Percentiles rank a stretch among this genome's conserved stretches.
Evolutionary conservation across 2,888 invertebrate genomes (phyloP).

Genomic region (Hyposoter dolosus): DNA sequence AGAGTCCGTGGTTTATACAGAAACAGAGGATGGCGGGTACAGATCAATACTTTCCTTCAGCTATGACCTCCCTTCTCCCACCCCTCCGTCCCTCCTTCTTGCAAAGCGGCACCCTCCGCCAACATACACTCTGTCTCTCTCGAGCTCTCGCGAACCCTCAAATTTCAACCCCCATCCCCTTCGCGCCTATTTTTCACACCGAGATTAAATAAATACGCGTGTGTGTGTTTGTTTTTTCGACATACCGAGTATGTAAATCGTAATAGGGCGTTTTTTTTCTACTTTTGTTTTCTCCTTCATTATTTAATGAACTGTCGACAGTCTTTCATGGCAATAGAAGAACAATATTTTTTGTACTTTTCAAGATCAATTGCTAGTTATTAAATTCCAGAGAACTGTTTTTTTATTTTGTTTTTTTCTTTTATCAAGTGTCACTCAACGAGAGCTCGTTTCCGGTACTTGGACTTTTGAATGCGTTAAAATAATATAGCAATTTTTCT

Average conservation of each 20-base stretch:
- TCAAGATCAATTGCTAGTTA: not conserved
- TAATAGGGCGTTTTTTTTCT: not conserved
- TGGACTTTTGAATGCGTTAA: not conserved
- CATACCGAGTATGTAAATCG: not conserved
- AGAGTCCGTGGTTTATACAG: constrained; percentile 76
- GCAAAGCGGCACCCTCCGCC: constrained; percentile 67
- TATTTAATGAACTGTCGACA: constrained; percentile 51
- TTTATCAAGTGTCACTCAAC: not conserved
- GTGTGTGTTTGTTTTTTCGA: not conserved
- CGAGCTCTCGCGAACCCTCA: constrained; percentile 75
- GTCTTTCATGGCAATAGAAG: constrained; percentile 34
- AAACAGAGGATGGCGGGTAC: constrained; percentile 82
- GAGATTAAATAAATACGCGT: constrained; percentile 68
- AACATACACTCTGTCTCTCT: constrained; percentile 68
- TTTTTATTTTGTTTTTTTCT: not conserved
- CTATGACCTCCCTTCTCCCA: constrained; percentile 79
- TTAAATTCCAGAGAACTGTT: not conserved
- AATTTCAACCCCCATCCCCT: constrained; percentile 76
- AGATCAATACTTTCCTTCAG: constrained; percentile 85
- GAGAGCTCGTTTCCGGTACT: constrained; percentile 18
- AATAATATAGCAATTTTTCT: not conserved
- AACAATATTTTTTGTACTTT: constrained; percentile 37
- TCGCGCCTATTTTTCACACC: constrained; percentile 53
- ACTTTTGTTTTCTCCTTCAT: constrained; percentile 27
- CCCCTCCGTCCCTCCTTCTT: constrained; percentile 71